Conservation (phyloP, 2,888 invertebrate genomes). For the Dicycla oo region DNA sequence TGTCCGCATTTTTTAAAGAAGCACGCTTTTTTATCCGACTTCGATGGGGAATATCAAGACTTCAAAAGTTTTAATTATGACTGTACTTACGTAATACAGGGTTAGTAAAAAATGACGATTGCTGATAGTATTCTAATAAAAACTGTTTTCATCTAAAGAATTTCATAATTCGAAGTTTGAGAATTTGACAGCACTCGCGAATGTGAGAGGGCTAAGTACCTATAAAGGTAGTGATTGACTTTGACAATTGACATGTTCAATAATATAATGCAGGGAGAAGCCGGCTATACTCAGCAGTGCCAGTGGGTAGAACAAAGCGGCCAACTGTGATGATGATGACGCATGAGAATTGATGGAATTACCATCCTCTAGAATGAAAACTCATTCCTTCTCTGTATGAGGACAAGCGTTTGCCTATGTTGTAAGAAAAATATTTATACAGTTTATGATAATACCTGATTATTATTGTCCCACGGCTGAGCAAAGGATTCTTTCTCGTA, state of each 20-base stretch:
- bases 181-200: neutral
- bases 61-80: neutral
- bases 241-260: neutral
- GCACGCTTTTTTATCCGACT: slow-evolving; percentile 11
- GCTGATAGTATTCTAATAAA: neutral
- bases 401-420: neutral
- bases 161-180: neutral
- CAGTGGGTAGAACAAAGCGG: no score
- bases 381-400: neutral
- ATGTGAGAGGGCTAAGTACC: neutral
- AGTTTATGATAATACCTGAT: no score
- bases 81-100: neutral
- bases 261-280: neutral
- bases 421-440: no score
- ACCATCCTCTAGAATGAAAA: neutral
- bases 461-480: no score
- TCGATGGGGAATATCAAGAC: neutral
- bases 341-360: neutral
- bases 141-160: no score
- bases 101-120: neutral
- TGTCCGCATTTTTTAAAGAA: slow-evolving; percentile 74
- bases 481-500: no score
- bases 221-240: neutral
- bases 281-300: no score
- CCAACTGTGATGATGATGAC: neutral